These are phyloP conservation scores for Magallana gigas DNA, from an alignment of 1,140 invertebrate genomes.

Conservation along the genomic window DNA sequence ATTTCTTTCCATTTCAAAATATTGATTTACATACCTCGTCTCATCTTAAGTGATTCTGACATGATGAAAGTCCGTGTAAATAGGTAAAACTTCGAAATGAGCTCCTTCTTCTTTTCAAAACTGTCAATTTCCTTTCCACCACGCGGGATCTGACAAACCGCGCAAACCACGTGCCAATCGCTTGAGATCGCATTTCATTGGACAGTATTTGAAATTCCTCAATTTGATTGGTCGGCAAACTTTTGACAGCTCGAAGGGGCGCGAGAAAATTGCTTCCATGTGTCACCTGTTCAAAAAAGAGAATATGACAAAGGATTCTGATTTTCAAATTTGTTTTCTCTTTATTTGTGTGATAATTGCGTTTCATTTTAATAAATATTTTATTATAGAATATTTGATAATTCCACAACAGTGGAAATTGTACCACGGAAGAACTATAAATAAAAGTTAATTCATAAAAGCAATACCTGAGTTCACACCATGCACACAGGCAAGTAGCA, in stretches of 20 bases:
- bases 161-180: conserved; percentile 35
- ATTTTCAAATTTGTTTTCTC: too few relatives aligned
- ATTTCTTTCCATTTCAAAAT: background rate
- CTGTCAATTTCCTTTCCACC: conserved; percentile 35
- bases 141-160: conserved; percentile 35
- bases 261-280: conserved; percentile 30
- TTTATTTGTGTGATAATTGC: too few relatives aligned
- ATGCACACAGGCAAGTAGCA: too few relatives aligned
- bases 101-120: background rate
- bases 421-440: too few relatives aligned
- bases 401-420: too few relatives aligned
- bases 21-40: conserved; percentile 7
- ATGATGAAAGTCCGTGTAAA: background rate
- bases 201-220: background rate
- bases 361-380: too few relatives aligned
- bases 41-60: conserved; percentile 36
- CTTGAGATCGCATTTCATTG: conserved; percentile 12
- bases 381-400: too few relatives aligned
- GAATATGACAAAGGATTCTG: background rate
- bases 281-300: conserved; percentile 28
- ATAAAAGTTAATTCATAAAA: too few relatives aligned
- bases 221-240: conserved; percentile 19
- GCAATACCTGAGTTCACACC: too few relatives aligned
- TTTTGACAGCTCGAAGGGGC: conserved; percentile 22
- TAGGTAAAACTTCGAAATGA: background rate